Conservation (phyloP, 2,113 vertebrate species). For the Columba janthina region DNA sequence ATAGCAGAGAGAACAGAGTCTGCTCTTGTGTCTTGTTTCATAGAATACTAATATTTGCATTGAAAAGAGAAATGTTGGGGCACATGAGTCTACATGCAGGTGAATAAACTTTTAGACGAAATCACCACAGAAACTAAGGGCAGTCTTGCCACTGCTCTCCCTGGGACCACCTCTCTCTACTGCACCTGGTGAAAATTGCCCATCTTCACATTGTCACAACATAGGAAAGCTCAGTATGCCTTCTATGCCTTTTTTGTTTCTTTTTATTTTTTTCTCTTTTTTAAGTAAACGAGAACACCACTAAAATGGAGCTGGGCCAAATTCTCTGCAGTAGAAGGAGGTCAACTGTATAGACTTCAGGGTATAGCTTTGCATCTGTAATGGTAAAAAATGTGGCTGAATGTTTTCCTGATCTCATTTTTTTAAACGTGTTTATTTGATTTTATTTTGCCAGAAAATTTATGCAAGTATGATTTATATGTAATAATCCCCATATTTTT, state of each 20-base stretch:
- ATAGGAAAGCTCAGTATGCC: neutral
- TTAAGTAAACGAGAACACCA: neutral
- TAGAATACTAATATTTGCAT: neutral
- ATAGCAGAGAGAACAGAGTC: neutral
- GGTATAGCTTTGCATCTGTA: neutral
- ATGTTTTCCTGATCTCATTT: conserved; percentile 41
- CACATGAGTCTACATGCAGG: neutral
- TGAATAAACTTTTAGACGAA: neutral
- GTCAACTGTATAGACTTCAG: neutral
- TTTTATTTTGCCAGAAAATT: conserved; percentile 70
- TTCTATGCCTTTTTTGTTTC: too few species aligned
- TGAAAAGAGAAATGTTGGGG: neutral
- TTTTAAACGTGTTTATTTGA: conserved; percentile 36
- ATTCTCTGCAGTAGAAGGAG: neutral
- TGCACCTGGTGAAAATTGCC: neutral
- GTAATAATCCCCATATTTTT: conserved; percentile 73
- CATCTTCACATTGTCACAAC: neutral
- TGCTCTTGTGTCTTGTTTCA: neutral
- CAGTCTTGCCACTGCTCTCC: neutral
- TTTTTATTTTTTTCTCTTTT: neutral
- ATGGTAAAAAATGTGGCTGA: neutral
- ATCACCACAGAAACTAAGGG: neutral
- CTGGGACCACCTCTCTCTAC: neutral
- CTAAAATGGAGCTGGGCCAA: neutral
- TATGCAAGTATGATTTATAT: conserved; percentile 70